Base-by-base conservation (phyloP, 2,113 vertebrate species). In the Asarcornis scutulata region DNA sequence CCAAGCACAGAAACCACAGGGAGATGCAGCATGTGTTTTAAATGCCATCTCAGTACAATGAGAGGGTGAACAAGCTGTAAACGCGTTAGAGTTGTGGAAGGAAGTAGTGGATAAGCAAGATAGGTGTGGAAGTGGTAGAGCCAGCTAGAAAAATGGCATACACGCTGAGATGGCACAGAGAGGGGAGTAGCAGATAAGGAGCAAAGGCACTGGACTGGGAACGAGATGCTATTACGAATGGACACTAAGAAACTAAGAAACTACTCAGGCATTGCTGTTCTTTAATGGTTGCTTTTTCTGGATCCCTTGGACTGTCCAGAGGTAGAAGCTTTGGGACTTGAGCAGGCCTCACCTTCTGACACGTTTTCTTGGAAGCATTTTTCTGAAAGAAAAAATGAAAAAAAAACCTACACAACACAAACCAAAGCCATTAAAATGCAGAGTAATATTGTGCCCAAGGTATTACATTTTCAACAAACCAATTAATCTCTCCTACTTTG, bases 381-480 rank as follows among this genome's bases (percentile, higher is more conserved):
- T 91, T 92, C 66, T 73, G 74, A 76, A 91, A 95, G 42, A 50
- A 58, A 86, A 84, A 76, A 60, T 17, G 67, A 79, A 29, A 58
- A 38, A 38, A 31, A 36, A 40, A 64, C 26, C 4, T 48, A 48
- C 46, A 48, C 22, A 88, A 31, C 16, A 79, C 58, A 83, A 86
- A 32, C 7, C 25, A 62, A 86, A 92, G 18, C 17, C 11, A 36
- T 76, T 92, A 73, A 73, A 91, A 76, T 53, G 48, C 6, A 4
- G 34, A 60, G 20, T 75, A 75, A 88, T 80, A 87, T 42, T 3
- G 5, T 73, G 34, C 60, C 21, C 20, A 63, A 36, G 34, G 32
- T 46, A 42, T 34, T 74, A 56, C 6, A 42, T 58, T 23, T 58
- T 82, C 42, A 59, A 72, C 26, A 72, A 81, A 76, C 5, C 62